A percentile compares a stretch with the other conserved stretches of the same genome.
These are phyloP conservation scores for Siderastrea radians DNA, from an alignment of 92 coral and sea anemone genomes.

Conservation along the genomic window DNA sequence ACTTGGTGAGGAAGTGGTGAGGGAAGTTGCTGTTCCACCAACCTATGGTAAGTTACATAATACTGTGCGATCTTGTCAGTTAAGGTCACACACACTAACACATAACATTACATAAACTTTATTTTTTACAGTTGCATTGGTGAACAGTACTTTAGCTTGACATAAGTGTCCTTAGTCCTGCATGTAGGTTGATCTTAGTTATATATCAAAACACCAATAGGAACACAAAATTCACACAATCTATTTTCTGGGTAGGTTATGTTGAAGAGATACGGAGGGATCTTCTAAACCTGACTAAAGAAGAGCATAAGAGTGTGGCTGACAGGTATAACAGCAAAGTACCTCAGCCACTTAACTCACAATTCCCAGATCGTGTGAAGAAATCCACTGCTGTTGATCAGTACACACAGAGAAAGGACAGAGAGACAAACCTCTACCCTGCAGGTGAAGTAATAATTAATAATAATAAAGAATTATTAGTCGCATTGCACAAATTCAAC, in stretches of 20 bases:
- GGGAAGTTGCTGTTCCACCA: conserved; percentile 49
- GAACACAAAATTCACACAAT: too few relatives aligned
- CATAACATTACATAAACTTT: background rate
- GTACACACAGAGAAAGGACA: conserved; percentile 23
- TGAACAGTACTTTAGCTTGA: too few relatives aligned
- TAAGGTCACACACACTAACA: background rate
- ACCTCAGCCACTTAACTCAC: conserved; percentile 50
- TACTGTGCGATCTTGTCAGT: background rate
- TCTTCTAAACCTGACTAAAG: conserved; percentile 10
- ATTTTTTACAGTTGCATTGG: background rate
- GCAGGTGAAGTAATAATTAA: conserved; percentile 11
- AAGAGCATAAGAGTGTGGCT: conserved; percentile 21
- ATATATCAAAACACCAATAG: too few relatives aligned
- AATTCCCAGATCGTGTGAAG: conserved; percentile 30
- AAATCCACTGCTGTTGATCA: conserved; percentile 34
- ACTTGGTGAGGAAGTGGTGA: conserved; percentile 54
- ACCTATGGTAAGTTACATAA: conserved; percentile 6
- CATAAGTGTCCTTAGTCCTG: too few relatives aligned
- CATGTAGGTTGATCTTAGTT: too few relatives aligned
- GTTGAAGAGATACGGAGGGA: conserved; percentile 32
- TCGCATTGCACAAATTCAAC: too few relatives aligned
- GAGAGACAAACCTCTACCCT: conserved; percentile 38
- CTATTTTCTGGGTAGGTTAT: conserved; percentile 32
- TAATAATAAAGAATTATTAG: too few relatives aligned
- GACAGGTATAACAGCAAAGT: conserved; percentile 21